A percentile compares a stretch with the other conserved stretches of the same genome.
phyloP scores from a whole-genome alignment of 2,888 invertebrate genomes.

The Hydrotaea cyrtoneurina region DNA sequence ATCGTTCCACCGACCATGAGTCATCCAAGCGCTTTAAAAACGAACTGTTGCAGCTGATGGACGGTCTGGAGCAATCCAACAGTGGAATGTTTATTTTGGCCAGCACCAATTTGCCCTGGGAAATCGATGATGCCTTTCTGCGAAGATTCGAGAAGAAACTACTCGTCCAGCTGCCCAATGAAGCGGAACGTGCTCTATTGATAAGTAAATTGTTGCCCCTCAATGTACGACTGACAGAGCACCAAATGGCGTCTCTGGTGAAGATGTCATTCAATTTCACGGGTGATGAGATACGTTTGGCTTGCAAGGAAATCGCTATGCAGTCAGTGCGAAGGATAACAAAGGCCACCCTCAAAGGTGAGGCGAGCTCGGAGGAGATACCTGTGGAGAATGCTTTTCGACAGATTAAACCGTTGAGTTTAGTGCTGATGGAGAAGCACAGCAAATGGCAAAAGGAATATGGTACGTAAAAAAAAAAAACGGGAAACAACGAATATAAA shows the following conservation, averaged over 20 bases:
- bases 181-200: constrained; percentile 85
- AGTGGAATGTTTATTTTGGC: constrained; percentile 88
- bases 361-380: constrained; percentile 44
- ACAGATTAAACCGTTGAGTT: constrained; percentile 81
- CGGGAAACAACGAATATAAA: neutral
- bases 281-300: constrained; percentile 92
- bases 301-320: constrained; percentile 95
- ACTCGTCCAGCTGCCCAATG: constrained; percentile 88
- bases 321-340: constrained; percentile 85
- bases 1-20: constrained; percentile 88
- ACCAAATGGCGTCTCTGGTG: constrained; percentile 81
- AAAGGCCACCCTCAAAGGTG: constrained; percentile 41
- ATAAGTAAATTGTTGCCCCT: constrained; percentile 84
- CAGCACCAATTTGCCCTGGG: constrained; percentile 96
- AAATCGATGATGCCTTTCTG: constrained; percentile 93
- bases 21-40: constrained; percentile 93
- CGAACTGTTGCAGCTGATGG: constrained; percentile 92
- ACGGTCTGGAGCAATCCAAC: constrained; percentile 86
- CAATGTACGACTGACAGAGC: constrained; percentile 71
- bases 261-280: constrained; percentile 88
- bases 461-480: constrained; percentile 78
- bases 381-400: constrained; percentile 74
- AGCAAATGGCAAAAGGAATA: constrained; percentile 85
- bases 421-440: constrained; percentile 83
- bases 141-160: constrained; percentile 94